phyloP scores from a whole-genome alignment of 2,888 invertebrate species.

The Hecatera dysodea region DNA sequence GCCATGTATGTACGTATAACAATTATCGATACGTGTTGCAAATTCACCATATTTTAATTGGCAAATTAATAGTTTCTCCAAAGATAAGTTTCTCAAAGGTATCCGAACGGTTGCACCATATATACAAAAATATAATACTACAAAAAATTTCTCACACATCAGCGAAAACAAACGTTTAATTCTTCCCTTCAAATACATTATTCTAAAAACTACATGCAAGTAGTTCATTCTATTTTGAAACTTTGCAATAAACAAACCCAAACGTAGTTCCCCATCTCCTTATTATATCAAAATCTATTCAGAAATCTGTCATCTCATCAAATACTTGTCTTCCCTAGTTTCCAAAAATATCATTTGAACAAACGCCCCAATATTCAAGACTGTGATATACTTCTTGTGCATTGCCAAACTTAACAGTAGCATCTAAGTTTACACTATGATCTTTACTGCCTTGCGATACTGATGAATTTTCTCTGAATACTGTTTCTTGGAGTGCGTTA shows the following conservation, averaged over 20 bases:
- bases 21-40: neutral
- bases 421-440: neutral
- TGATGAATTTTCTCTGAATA: constrained; percentile 23
- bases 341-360: constrained; percentile 64
- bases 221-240: constrained; percentile 24
- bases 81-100: neutral
- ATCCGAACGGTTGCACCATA: neutral
- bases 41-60: constrained; percentile 6
- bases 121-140: neutral
- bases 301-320: constrained; percentile 71
- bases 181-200: constrained; percentile 16
- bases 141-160: constrained; percentile 14
- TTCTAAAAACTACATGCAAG: constrained; percentile 19
- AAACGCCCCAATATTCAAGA: constrained; percentile 63
- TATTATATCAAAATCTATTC: constrained; percentile 61
- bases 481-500: neutral
- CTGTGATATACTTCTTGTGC: constrained; percentile 49
- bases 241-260: constrained; percentile 48
- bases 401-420: constrained; percentile 27
- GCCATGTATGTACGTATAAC: neutral
- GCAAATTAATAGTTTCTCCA: neutral
- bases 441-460: constrained; percentile 33
- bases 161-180: constrained; percentile 16
- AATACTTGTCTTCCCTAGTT: constrained; percentile 66
- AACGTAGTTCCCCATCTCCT: constrained; percentile 44